Evolutionary conservation across 2,888 invertebrate species (phyloP), one percentile per base, ranked within the genome.

Genomic region (Oligia latruncula): DNA sequence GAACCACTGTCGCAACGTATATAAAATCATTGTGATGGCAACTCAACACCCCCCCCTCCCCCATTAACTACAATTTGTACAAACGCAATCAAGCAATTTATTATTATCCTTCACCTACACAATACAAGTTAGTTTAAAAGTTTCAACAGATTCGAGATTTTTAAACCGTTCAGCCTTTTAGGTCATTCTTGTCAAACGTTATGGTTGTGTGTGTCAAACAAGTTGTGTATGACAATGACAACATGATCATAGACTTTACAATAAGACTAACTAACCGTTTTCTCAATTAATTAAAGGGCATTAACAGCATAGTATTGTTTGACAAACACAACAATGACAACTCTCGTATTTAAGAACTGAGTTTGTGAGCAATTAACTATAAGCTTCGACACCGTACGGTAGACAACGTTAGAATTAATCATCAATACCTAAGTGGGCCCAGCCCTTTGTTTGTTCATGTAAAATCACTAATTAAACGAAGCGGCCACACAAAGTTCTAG

Each of bases 401-500:
- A 81, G 62, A 66, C 67, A 75, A 74, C 72, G 58, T 84, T 74
- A 84, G 71, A 85, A 83, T 85, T 85, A 88, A 89, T 80, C 88
- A 89, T 87, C 85, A 88, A 86, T 87, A 89, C 80, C 78, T 86
- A 82, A 65, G 67, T 79, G 90, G 90, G 90, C 90, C 90, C 90
- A 90, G 90, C 90, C 90, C 75, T 68, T 75, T 79, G 72, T 86
- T 89, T 89, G 87, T 89, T 90, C 87, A 86, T 88, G 85, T 87
- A 83, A 87, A 86, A 87, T 90, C 85, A 89, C 90, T 82, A 87
- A 83, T 78, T 83, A 87, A 83, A 87, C 40, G 9, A 80, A 78
- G 43, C 46, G 43, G 43, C 49, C 62, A 65, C 71, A 80, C 68
- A 80, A 64, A 52, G 65, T 52, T 29, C 83, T 70, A 78, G 40